These are phyloP conservation scores for Caenorhabditis parvicauda DNA, from an alignment of 2,888 invertebrate species.

Conservation along the genomic window DNA sequence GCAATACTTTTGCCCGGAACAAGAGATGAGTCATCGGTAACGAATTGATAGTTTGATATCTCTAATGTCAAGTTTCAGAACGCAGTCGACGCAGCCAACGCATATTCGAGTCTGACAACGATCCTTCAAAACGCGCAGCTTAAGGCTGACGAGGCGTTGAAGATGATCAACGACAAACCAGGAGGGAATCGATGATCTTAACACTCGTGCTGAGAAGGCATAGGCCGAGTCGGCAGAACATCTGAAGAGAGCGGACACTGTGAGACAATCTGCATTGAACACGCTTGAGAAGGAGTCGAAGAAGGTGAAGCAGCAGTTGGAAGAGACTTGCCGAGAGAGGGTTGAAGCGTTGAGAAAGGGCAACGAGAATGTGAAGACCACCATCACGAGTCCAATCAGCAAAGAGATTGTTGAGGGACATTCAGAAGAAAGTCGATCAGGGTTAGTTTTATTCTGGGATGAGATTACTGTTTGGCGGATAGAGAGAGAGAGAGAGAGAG, in stretches of 20 bases:
- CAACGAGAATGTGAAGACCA: conserved; percentile 13
- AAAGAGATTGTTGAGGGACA: no score
- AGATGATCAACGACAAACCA: conserved; percentile 11
- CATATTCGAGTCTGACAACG: conserved; percentile 43
- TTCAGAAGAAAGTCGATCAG: no score
- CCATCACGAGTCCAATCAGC: conserved; percentile 8
- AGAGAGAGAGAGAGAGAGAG: no score
- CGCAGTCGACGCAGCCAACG: conserved; percentile 48
- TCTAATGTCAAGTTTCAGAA: conserved; percentile 17
- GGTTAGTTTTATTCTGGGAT: no score
- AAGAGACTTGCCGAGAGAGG: conserved; percentile 12
- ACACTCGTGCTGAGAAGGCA: conserved; percentile 12
- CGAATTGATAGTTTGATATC: no score
- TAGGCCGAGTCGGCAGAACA: conserved; percentile 8
- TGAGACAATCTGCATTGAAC: neutral
- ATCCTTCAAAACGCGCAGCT: conserved; percentile 41
- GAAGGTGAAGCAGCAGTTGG: conserved; percentile 18
- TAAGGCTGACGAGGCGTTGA: conserved; percentile 29
- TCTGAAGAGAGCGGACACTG: conserved; percentile 2
- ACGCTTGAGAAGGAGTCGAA: conserved; percentile 14
- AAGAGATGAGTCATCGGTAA: no score
- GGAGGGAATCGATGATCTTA: conserved; percentile 9
- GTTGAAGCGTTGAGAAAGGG: conserved; percentile 18
- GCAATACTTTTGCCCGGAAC: conserved; percentile 11
- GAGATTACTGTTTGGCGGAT: no score